Evolutionary conservation across 1,140 invertebrate species (phyloP), one percentile per base, ranked within the genome.

Genomic region (Leptopilina boulardi): DNA sequence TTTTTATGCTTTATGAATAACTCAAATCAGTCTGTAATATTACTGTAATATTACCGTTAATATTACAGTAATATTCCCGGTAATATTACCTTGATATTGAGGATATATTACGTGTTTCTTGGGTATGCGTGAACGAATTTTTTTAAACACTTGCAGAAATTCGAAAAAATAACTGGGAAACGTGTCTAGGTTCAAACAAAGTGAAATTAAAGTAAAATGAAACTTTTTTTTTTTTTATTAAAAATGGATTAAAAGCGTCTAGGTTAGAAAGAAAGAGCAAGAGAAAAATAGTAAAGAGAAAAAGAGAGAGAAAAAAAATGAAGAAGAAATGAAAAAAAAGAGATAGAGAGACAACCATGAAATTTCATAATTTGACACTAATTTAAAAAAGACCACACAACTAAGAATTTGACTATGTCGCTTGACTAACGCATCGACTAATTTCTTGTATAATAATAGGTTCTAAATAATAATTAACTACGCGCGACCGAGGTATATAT

Each of bases 311-410:
- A 18, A 83, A 15, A 84, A 9, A 79, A 19, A 80, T 47, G 81
- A 15, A 73, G 13, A 18, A 82, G 15, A 84, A 11, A 79, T n/a
- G 78, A 44, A 81, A 15, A 74, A 13, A 41, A 82, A 79, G 72
- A 77, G 70, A 59, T 79, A 75, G 81, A 87, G 88, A 89, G 85
- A 90, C 91, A 92, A 92, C 87, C 92, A 92, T 92, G 91, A 92
- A 92, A 92, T 92, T 92, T 92, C 92, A 92, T 92, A 92, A 92
- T 91, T 91, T 89, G 86, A 91, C 87, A 90, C 88, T 90, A 91
- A 89, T 89, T 84, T 74, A 88, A 89, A 38, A 87, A 90, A 90
- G 82, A 90, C 87, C 90, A 91, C 90, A 91, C 89, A 91, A 91
- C 90, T 90, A 91, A 91, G 80, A 18, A 87, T 89, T 83, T 81